phyloP scores from a whole-genome alignment of 1,140 invertebrate genomes.

The Apis cerana region DNA sequence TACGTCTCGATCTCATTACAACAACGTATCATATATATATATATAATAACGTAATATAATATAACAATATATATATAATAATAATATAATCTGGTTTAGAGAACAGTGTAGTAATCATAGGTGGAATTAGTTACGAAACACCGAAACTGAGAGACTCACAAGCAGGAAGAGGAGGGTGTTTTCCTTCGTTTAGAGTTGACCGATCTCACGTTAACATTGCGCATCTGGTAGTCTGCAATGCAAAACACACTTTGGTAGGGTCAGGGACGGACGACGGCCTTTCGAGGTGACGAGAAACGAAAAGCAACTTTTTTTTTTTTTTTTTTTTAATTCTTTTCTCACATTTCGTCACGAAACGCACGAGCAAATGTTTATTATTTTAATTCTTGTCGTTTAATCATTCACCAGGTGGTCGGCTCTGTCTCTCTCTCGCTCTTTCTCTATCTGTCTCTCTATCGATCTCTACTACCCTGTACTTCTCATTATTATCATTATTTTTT shows the following conservation, averaged over 20 bases:
- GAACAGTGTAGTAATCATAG: slow-evolving; percentile 73
- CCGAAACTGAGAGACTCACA: slow-evolving; percentile 86
- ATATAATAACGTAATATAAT: slow-evolving; percentile 45
- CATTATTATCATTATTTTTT: slow-evolving; percentile 23
- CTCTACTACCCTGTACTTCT: slow-evolving; percentile 31
- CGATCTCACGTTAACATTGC: slow-evolving; percentile 89
- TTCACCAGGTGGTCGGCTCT: slow-evolving; percentile 40
- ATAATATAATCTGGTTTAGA: slow-evolving; percentile 65
- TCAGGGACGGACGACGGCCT: slow-evolving; percentile 79
- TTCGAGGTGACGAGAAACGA: slow-evolving; percentile 65
- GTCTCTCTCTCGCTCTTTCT: slow-evolving; percentile 27
- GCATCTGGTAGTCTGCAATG: slow-evolving; percentile 89
- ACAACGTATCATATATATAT: slow-evolving; percentile 71
- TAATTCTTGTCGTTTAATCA: slow-evolving; percentile 20
- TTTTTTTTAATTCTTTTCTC: slow-evolving; percentile 23
- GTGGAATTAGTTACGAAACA: slow-evolving; percentile 81
- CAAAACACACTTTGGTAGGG: slow-evolving; percentile 81
- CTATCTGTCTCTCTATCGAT: slow-evolving; percentile 18
- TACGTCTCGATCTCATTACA: slow-evolving; percentile 71
- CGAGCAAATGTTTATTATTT: slow-evolving; percentile 7
- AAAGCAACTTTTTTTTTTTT: slow-evolving; percentile 53
- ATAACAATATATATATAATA: slow-evolving; percentile 24
- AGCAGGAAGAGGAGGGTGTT: slow-evolving; percentile 86
- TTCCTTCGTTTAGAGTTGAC: slow-evolving; percentile 87
- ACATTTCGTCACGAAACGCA: slow-evolving; percentile 9